phyloP scores from a whole-genome alignment of 2,797 vertebrate genomes.

The Pseudochaenichthys georgianus region DNA sequence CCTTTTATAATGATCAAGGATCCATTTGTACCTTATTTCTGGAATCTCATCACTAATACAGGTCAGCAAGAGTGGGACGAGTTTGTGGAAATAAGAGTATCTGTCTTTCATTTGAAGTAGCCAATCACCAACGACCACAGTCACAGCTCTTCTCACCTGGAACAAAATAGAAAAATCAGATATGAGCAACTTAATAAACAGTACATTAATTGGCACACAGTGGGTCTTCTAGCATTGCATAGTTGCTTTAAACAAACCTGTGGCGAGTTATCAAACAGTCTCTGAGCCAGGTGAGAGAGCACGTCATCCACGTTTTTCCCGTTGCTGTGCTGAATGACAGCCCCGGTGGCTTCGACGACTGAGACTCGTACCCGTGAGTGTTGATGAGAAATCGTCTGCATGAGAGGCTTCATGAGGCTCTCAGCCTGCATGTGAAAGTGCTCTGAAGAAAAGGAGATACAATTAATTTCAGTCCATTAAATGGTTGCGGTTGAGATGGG shows the following conservation, averaged over 20 bases:
- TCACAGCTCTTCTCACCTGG: constrained; percentile 93
- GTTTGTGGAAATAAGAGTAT: constrained; percentile 95
- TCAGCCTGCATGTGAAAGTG: constrained; percentile 96
- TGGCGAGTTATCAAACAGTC: constrained; percentile 94
- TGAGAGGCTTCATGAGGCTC: constrained; percentile 90
- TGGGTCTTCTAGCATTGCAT: not conserved
- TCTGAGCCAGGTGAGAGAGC: constrained; percentile 93
- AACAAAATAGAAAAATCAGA: not conserved
- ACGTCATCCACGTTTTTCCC: constrained; percentile 93
- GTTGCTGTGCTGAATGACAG: constrained; percentile 89
- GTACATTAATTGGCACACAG: not conserved
- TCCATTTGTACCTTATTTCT: constrained; percentile 85
- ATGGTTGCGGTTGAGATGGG: not conserved
- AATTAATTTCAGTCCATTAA: constrained; percentile 14
- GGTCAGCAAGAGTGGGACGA: constrained; percentile 93
- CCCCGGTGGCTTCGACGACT: constrained; percentile 90
- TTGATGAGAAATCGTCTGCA: constrained; percentile 93
- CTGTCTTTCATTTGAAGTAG: constrained; percentile 91
- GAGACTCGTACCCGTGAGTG: constrained; percentile 94
- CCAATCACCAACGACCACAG: constrained; percentile 90
- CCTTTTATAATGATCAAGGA: not conserved
- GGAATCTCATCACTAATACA: constrained; percentile 90
- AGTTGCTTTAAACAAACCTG: constrained; percentile 83
- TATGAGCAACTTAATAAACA: not conserved
- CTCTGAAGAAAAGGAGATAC: constrained; percentile 79